These are phyloP conservation scores for Haliclona indistincta DNA, from an alignment of 37 sponge, comb jelly and placozoan species.

Conservation along the genomic window DNA sequence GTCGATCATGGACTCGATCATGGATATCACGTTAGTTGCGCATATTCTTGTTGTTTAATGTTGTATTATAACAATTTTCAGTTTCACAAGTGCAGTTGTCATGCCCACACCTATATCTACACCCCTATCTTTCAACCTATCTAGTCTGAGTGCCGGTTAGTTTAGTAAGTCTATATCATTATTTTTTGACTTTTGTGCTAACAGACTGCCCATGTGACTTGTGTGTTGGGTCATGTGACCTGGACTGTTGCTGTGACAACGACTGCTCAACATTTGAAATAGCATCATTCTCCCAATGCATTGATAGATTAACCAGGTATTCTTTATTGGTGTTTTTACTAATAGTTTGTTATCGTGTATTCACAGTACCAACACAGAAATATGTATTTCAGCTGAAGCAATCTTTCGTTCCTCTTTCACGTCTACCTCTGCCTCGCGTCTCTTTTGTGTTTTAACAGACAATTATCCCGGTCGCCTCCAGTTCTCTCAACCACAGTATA, in stretches of 20 bases:
- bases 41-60: too few relatives aligned
- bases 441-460: slow-evolving; percentile 1
- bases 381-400: background rate
- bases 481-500: background rate
- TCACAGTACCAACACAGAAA: background rate
- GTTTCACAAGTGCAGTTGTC: too few relatives aligned
- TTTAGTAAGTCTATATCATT: background rate
- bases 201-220: slow-evolving; percentile 1
- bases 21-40: too few relatives aligned
- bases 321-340: background rate
- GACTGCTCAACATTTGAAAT: background rate
- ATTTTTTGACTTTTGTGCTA: background rate
- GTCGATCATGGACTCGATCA: too few relatives aligned
- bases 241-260: slow-evolving; percentile 4
- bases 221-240: background rate
- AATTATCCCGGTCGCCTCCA: slow-evolving; percentile 1
- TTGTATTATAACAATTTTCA: too few relatives aligned
- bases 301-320: background rate
- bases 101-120: background rate
- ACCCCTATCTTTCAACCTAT: background rate
- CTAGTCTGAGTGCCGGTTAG: background rate
- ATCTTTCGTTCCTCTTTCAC: slow-evolving; percentile 1
- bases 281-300: background rate
- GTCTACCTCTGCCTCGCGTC: background rate
- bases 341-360: background rate